Percentiles rank a stretch among this genome's conserved stretches.
Conservation (phyloP, 1,140 invertebrate species). For the Polypedilum vanderplanki region DNA sequence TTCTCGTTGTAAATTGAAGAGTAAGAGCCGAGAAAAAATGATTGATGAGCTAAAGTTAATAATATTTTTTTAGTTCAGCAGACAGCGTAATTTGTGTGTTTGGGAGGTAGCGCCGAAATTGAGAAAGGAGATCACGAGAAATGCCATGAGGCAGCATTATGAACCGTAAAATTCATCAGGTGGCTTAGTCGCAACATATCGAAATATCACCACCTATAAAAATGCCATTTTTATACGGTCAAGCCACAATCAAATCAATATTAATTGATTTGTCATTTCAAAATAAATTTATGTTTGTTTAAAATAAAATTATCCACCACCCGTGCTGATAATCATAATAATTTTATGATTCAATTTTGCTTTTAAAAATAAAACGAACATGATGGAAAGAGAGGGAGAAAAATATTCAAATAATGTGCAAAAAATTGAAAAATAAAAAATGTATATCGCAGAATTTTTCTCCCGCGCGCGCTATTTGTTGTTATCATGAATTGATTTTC, state of each 20-base stretch:
- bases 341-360: conserved; percentile 5
- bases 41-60: conserved; percentile 13
- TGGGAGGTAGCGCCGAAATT: conserved; percentile 2
- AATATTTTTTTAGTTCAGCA: not conserved
- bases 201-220: not conserved
- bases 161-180: conserved; percentile 4
- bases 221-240: not conserved
- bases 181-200: not conserved
- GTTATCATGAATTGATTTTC: conserved; percentile 13
- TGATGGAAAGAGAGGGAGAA: not conserved
- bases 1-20: not conserved
- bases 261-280: not conserved
- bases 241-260: conserved; percentile 6
- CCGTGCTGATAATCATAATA: not conserved
- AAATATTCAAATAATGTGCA: conserved; percentile 19
- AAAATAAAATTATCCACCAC: not conserved
- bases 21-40: not conserved
- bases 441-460: not conserved
- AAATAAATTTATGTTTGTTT: not conserved
- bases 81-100: conserved; percentile 9
- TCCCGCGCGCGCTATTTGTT: not conserved
- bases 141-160: conserved; percentile 3
- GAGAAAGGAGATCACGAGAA: not conserved
- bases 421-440: conserved; percentile 4
- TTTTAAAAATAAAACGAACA: too few relatives aligned